Percentiles rank a stretch among this genome's conserved stretches.
Evolutionary conservation across 2,888 invertebrate species (phyloP).

Genomic region (Norana najaformis): DNA sequence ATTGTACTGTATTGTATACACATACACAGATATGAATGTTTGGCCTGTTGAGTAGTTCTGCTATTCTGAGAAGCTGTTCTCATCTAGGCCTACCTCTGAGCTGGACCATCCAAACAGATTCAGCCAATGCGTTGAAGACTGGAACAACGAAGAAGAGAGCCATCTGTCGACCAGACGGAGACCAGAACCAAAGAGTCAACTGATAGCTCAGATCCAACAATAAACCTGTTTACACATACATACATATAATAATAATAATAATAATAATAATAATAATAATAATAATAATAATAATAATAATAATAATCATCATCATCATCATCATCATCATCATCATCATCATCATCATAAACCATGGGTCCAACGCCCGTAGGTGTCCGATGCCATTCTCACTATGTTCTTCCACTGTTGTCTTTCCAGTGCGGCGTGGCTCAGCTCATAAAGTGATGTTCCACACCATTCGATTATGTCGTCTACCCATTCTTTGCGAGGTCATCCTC

Average conservation of each 20-base stretch:
- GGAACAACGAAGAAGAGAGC: constrained; percentile 85
- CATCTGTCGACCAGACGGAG: constrained; percentile 67
- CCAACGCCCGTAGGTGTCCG: too few species aligned
- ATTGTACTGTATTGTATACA: too few species aligned
- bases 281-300: background rate
- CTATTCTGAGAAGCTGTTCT: background rate
- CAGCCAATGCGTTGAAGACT: constrained; percentile 90
- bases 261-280: background rate
- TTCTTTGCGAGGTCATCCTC: too few species aligned
- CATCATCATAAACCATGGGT: too few species aligned
- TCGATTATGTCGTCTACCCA: too few species aligned
- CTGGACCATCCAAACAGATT: constrained; percentile 96
- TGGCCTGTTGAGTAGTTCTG: too few species aligned
- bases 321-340: background rate
- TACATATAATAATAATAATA: background rate
- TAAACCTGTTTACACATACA: constrained; percentile 32
- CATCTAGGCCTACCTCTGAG: constrained; percentile 74
- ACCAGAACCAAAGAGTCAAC: constrained; percentile 45
- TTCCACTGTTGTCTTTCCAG: too few species aligned
- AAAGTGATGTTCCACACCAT: too few species aligned
- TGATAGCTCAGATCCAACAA: constrained; percentile 38
- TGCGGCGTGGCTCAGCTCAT: too few species aligned
- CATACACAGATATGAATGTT: too few species aligned
- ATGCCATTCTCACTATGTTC: too few species aligned
- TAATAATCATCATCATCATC: background rate